Evolutionary conservation across 2,888 invertebrate species (phyloP).

Genomic region (Crematogaster levior): DNA sequence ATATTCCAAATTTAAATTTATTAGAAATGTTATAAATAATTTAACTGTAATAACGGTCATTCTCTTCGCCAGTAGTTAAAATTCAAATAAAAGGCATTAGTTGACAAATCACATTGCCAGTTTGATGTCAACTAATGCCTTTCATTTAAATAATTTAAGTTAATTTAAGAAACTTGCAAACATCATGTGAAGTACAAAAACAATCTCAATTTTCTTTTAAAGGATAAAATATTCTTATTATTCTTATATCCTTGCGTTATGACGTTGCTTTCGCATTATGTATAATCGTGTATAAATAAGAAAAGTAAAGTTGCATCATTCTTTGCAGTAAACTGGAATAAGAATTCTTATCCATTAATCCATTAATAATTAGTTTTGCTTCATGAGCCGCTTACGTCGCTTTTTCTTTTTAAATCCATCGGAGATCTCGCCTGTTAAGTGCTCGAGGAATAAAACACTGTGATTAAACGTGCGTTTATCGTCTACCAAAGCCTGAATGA

Average conservation of each 20-base stretch:
- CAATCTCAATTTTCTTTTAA: neutral
- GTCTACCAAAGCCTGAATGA: constrained; percentile 41
- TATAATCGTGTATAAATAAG: neutral
- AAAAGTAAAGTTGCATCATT: constrained; percentile 42
- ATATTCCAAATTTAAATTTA: neutral
- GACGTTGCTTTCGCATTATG: neutral
- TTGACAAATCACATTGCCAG: too few relatives aligned
- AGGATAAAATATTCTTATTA: neutral
- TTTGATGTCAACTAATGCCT: too few relatives aligned
- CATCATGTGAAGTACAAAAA: neutral
- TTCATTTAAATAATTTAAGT: too few relatives aligned
- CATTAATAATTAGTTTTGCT: constrained; percentile 25
- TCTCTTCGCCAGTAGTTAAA: too few relatives aligned
- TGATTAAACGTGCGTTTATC: constrained; percentile 53
- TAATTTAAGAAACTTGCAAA: neutral
- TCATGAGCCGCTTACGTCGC: neutral
- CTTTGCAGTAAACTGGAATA: constrained; percentile 31
- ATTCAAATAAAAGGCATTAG: too few relatives aligned
- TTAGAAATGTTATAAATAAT: neutral
- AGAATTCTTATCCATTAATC: constrained; percentile 35
- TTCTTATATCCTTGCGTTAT: neutral
- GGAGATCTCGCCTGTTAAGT: constrained; percentile 20
- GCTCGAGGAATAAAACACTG: constrained; percentile 25
- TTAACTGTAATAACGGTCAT: too few relatives aligned
- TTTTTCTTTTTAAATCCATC: neutral